A percentile compares a stretch with the other conserved stretches of the same genome.
phyloP scores from a whole-genome alignment of 2,888 invertebrate genomes.

The Campaea margaritaria region DNA sequence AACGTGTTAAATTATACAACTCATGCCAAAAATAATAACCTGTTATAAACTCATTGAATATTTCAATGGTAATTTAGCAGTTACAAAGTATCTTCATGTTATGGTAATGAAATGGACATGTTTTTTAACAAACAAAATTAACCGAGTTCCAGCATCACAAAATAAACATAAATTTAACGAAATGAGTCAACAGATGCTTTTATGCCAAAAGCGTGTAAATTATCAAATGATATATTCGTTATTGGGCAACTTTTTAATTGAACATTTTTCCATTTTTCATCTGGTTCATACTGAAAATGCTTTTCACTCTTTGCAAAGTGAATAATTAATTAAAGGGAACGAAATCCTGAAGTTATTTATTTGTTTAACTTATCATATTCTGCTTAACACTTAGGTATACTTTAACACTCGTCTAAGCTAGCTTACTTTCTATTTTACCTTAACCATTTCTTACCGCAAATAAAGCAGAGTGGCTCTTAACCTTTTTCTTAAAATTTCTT shows the following conservation, averaged over 20 bases:
- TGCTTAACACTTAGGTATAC: no score
- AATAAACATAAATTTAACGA: not conserved
- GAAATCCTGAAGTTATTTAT: no score
- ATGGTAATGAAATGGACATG: conserved; percentile 1
- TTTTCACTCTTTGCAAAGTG: not conserved
- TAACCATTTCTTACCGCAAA: no score
- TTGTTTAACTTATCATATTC: no score
- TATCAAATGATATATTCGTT: conserved; percentile 6
- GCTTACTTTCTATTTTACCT: no score
- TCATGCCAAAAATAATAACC: not conserved
- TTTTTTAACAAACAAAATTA: conserved; percentile 2
- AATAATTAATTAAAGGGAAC: no score
- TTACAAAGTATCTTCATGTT: conserved; percentile 4
- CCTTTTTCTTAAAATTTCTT: no score
- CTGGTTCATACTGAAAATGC: not conserved
- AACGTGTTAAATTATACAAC: no score
- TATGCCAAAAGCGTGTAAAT: conserved; percentile 4
- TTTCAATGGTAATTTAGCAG: not conserved
- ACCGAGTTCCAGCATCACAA: not conserved
- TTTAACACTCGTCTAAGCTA: no score
- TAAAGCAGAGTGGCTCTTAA: no score
- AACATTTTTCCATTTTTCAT: conserved; percentile 5
- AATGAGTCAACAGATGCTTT: conserved; percentile 15
- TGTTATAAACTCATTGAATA: not conserved
- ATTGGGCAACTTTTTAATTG: conserved; percentile 5